Evolutionary conservation across 1,140 invertebrate genomes (phyloP).

Genomic region (Saccostrea glomerata): DNA sequence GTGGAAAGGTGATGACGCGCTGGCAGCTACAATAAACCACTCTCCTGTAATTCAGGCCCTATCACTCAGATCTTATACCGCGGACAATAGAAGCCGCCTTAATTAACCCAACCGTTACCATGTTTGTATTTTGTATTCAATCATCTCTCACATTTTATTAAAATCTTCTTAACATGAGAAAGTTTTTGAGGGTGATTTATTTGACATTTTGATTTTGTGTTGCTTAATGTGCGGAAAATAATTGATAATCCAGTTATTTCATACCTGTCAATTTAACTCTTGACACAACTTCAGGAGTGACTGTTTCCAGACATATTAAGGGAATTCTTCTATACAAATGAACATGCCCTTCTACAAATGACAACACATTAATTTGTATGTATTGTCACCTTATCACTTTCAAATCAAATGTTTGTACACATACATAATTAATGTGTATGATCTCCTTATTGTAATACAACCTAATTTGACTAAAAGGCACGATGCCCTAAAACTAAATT

Average conservation of each 20-base stretch:
- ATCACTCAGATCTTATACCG: neutral
- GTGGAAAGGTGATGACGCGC: conserved; percentile 27
- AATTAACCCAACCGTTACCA: conserved; percentile 26
- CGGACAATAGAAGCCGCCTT: neutral
- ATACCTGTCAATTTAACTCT: neutral
- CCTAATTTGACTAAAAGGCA: conserved; percentile 31
- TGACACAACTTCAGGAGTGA: neutral
- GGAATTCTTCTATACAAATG: neutral
- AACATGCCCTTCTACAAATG: neutral
- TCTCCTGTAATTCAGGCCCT: neutral
- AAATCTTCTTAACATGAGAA: neutral
- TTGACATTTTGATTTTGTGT: conserved; percentile 3
- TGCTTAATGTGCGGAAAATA: conserved; percentile 7
- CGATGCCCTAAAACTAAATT: conserved; percentile 20
- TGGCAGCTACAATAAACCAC: neutral
- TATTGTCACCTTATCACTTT: neutral
- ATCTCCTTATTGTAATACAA: conserved; percentile 15
- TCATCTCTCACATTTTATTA: conserved; percentile 9
- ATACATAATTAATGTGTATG: conserved; percentile 10
- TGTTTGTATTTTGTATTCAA: conserved; percentile 11
- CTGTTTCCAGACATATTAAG: neutral
- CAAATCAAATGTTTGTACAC: conserved; percentile 8
- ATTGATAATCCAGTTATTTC: conserved; percentile 4
- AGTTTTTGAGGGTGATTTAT: neutral
- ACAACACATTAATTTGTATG: conserved; percentile 31